Evolutionary conservation across 1,140 invertebrate species (phyloP).

Genomic region (Drosophila arawakana): DNA sequence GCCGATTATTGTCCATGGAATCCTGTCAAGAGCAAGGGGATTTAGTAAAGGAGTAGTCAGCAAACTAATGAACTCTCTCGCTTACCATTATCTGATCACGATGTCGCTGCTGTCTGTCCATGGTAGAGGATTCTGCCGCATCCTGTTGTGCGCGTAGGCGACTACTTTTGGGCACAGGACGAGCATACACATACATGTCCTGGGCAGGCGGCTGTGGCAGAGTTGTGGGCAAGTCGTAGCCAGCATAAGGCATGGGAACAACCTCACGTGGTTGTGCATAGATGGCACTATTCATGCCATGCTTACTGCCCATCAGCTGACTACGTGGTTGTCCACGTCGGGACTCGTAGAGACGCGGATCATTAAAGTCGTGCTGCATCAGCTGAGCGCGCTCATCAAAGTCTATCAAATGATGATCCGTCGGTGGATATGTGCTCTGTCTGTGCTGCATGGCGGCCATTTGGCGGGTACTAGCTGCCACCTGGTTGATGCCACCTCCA

Average conservation of each 20-base stretch:
- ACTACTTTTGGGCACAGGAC: conserved; percentile 70
- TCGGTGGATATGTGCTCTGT: conserved; percentile 73
- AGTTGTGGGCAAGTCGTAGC: conserved; percentile 50
- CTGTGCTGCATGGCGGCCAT: conserved; percentile 63
- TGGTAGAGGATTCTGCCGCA: conserved; percentile 41
- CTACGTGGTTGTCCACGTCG: conserved; percentile 24
- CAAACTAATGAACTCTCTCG: not conserved
- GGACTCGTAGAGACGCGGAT: conserved; percentile 56
- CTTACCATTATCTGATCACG: conserved; percentile 55
- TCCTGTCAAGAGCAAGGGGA: conserved; percentile 30
- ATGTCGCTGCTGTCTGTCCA: conserved; percentile 54
- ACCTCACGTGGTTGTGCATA: conserved; percentile 32
- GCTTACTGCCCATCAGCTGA: conserved; percentile 6
- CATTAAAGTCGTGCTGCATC: conserved; percentile 74
- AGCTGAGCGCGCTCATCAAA: conserved; percentile 86
- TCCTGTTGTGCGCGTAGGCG: conserved; percentile 48
- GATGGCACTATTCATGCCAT: conserved; percentile 20
- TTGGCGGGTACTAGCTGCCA: conserved; percentile 1
- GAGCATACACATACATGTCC: conserved; percentile 76
- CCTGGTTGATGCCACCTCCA: conserved; percentile 24
- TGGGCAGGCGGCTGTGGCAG: conserved; percentile 50
- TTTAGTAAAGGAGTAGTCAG: not conserved
- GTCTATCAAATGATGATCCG: conserved; percentile 89
- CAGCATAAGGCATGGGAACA: conserved; percentile 16
- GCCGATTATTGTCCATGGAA: conserved; percentile 75